phyloP scores from a whole-genome alignment of 2,888 invertebrate genomes.

The Muscina levida region DNA sequence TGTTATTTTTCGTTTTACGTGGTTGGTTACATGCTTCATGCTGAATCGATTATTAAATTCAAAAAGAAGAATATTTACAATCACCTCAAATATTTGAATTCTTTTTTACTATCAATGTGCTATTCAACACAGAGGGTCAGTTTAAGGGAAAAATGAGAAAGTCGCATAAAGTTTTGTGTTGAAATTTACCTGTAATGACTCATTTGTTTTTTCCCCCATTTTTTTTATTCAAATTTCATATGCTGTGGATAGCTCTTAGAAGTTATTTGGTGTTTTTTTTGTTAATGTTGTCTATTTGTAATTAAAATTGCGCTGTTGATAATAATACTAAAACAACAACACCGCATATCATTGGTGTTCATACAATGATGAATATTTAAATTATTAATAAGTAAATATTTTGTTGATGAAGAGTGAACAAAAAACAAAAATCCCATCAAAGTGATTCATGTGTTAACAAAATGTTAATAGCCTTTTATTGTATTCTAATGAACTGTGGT shows the following conservation, averaged over 20 bases:
- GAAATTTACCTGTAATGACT: too few relatives aligned
- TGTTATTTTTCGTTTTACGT: constrained; percentile 30
- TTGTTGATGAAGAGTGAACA: neutral
- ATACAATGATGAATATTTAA: constrained; percentile 19
- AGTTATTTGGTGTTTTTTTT: too few relatives aligned
- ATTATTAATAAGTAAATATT: constrained; percentile 18
- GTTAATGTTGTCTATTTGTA: neutral
- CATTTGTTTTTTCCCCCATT: too few relatives aligned
- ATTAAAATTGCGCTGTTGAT: neutral
- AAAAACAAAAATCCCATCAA: constrained; percentile 17
- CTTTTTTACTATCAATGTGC: too few relatives aligned
- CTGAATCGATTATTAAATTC: constrained; percentile 15
- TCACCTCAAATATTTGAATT: neutral
- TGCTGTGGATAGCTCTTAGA: too few relatives aligned
- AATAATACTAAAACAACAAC: neutral
- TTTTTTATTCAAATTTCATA: too few relatives aligned
- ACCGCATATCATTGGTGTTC: neutral
- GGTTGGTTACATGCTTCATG: constrained; percentile 1
- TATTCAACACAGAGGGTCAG: too few relatives aligned
- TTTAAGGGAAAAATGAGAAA: too few relatives aligned
- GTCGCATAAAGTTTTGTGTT: too few relatives aligned
- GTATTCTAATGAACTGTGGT: constrained; percentile 17
- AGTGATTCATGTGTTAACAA: constrained; percentile 39
- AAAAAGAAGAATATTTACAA: neutral
- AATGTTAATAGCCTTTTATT: constrained; percentile 36